Evolutionary conservation across 2,113 vertebrate genomes (phyloP), one percentile per base, ranked within the genome.

Genomic region (Probosciger aterrimus): DNA sequence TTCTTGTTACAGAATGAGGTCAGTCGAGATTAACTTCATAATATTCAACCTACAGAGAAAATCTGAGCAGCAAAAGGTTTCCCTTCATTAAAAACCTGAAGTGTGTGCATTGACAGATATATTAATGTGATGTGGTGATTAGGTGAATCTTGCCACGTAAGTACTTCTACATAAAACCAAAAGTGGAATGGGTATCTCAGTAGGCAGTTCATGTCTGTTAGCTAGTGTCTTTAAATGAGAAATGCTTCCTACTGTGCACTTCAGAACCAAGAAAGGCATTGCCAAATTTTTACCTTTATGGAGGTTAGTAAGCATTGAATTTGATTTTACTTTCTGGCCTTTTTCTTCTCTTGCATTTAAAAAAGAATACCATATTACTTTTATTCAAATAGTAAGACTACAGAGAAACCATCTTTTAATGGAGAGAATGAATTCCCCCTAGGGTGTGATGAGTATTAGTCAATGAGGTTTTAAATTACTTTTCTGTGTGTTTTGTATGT

Each of bases 11-110:
- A 47, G 35, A 60, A 19, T 3, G 10, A 90, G 11, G 43, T 90
- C 52, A 5, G 2, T 27, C 0, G 0, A 68, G 20, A 39, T 14
- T 3, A 19, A 31, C 47, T 53, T 69, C 0, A 0, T 52, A n/a
- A 44, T 30, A 33, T 1, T 53, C 18, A 65, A 18, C 22, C 13
- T 57, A 1, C 19, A 33, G 31, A 83, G 68, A 43, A 49, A 24
- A 30, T 43, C 11, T 27, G 59, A 69, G 41, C 30, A 62, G 33
- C 41, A 50, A 25, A 59, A 67, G 3, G 2, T 73, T 85, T 35
- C 23, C 31, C 37, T 57, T 1, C 33, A 5, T 46, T 59, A 67
- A 86, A 90, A 81, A 15, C 18, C 16, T n/a, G 63, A 64, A 59
- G 37, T 17, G 8, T 13, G 1, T 50, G 18, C 19, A 10, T 30